A percentile compares a stretch with the other conserved stretches of the same genome.
phyloP scores from a whole-genome alignment of 2,888 invertebrate genomes.

The Pediacus dermestoides region DNA sequence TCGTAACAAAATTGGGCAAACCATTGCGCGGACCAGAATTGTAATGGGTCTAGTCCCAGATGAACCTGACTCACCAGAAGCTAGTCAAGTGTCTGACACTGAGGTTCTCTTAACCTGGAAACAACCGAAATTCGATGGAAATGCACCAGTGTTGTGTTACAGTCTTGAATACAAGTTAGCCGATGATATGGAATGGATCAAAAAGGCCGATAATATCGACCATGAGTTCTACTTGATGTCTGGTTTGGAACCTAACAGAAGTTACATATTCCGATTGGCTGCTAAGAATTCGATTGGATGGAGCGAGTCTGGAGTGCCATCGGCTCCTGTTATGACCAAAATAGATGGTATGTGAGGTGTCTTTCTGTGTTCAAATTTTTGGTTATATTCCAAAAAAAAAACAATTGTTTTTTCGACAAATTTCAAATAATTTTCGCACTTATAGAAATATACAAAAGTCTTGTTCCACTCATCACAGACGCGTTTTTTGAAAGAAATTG shows the following conservation, averaged over 20 bases:
- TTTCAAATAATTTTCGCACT: no score
- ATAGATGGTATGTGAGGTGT: constrained; percentile 48
- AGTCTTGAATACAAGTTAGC: constrained; percentile 77
- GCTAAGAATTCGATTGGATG: constrained; percentile 90
- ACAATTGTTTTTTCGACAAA: no score
- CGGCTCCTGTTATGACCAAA: constrained; percentile 69
- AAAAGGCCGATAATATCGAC: constrained; percentile 82
- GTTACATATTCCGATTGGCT: constrained; percentile 85
- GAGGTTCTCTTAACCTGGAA: constrained; percentile 91
- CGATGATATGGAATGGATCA: constrained; percentile 79
- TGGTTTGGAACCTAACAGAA: constrained; percentile 72
- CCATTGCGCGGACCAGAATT: constrained; percentile 70
- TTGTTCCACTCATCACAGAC: neutral
- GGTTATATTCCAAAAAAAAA: no score
- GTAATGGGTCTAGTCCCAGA: constrained; percentile 78
- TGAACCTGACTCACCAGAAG: constrained; percentile 88
- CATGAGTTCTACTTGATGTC: constrained; percentile 88
- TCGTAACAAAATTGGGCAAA: constrained; percentile 80
- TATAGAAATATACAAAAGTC: no score
- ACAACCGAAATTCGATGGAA: constrained; percentile 87
- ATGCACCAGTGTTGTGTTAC: constrained; percentile 86
- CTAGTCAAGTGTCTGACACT: constrained; percentile 74
- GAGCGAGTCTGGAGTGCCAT: constrained; percentile 86
- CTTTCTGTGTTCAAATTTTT: no score
- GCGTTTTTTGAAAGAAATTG: constrained; percentile 3